Conservation (phyloP, 2,888 invertebrate genomes). For the Spilarctia lutea region DNA sequence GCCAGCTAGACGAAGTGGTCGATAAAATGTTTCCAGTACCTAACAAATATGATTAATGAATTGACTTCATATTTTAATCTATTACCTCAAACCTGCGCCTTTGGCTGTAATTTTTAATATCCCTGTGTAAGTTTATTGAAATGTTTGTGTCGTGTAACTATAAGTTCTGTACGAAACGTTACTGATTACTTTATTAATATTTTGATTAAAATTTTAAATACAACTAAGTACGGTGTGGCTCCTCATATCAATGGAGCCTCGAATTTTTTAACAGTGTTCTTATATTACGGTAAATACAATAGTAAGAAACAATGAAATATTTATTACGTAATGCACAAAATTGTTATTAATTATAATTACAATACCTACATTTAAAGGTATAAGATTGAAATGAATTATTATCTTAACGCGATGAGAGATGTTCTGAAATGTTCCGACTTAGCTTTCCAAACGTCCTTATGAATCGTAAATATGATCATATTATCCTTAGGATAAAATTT, state of each 20-base stretch:
- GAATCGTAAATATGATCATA: slow-evolving; percentile 82
- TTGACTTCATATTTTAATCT: slow-evolving; percentile 85
- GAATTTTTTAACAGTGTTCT: slow-evolving; percentile 81
- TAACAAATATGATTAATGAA: slow-evolving; percentile 86
- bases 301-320: slow-evolving; percentile 86
- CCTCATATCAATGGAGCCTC: slow-evolving; percentile 74
- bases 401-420: slow-evolving; percentile 86
- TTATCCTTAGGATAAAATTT: slow-evolving; percentile 86
- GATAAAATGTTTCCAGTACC: slow-evolving; percentile 78
- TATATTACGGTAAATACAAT: slow-evolving; percentile 85
- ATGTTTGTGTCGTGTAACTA: slow-evolving; percentile 77
- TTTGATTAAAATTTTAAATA: slow-evolving; percentile 83
- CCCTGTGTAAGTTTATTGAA: slow-evolving; percentile 84
- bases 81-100: slow-evolving; percentile 85
- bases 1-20: slow-evolving; percentile 78
- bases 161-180: slow-evolving; percentile 74
- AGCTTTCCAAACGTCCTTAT: slow-evolving; percentile 80
- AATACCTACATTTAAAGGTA: slow-evolving; percentile 85
- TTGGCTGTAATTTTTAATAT: slow-evolving; percentile 82
- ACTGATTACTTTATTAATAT: slow-evolving; percentile 71
- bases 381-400: slow-evolving; percentile 85
- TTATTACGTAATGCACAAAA: slow-evolving; percentile 86
- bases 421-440: slow-evolving; percentile 83
- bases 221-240: slow-evolving; percentile 83
- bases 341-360: slow-evolving; percentile 85